These are phyloP conservation scores for Dendronephthya gigantea DNA, from an alignment of 64 coral and sea anemone species.

Conservation along the genomic window DNA sequence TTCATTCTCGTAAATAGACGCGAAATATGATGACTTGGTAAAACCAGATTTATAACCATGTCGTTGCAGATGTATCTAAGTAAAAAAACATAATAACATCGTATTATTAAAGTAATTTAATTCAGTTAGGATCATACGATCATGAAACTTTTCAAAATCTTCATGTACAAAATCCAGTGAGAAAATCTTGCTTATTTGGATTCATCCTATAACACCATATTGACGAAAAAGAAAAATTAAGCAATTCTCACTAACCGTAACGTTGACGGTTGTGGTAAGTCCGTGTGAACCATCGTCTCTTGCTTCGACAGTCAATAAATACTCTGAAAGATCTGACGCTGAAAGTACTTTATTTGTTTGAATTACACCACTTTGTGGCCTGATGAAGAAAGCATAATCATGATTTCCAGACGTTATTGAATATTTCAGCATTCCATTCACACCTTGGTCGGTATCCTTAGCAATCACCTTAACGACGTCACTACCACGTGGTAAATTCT, in stretches of 20 bases:
- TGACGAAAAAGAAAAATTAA: not conserved
- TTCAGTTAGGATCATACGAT: too few species aligned
- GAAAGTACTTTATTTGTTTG: not conserved
- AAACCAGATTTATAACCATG: not conserved
- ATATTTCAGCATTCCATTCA: not conserved
- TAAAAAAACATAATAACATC: not conserved
- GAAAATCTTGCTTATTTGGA: too few species aligned
- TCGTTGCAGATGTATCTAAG: not conserved
- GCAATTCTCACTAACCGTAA: conserved; percentile 13
- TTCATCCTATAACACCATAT: not conserved
- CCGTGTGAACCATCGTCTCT: conserved; percentile 6
- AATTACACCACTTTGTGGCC: conserved; percentile 10
- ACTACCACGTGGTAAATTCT: conserved; percentile 11
- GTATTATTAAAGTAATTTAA: too few species aligned
- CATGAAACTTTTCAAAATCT: too few species aligned
- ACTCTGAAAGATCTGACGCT: not conserved
- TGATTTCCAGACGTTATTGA: conserved; percentile 12
- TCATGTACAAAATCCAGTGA: too few species aligned
- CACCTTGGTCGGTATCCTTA: not conserved
- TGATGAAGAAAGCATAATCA: not conserved
- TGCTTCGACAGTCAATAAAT: conserved; percentile 7
- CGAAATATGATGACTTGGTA: not conserved
- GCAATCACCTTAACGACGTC: not conserved
- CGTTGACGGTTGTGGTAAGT: not conserved
- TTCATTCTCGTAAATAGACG: not conserved